Conservation (phyloP, 1,140 invertebrate genomes). For the Hylaeus anthracinus region DNA sequence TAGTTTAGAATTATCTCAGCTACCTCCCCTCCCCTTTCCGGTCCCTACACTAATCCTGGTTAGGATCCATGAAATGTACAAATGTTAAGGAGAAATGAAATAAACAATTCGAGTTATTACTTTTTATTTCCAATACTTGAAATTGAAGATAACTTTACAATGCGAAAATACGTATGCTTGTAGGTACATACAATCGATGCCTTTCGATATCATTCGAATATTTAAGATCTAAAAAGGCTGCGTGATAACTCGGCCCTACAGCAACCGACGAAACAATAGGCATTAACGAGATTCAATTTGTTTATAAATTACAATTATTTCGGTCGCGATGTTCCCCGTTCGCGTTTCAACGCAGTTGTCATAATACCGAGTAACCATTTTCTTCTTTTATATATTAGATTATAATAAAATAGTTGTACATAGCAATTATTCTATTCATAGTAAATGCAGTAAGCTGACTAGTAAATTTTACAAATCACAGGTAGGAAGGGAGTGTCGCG, state of each 20-base stretch:
- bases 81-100: neutral
- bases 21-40: no score
- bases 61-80: neutral
- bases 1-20: no score
- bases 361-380: slow-evolving; percentile 16
- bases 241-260: slow-evolving; percentile 1
- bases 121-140: slow-evolving; percentile 40
- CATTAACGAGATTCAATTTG: neutral
- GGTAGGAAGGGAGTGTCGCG: slow-evolving; percentile 55
- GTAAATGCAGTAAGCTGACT: slow-evolving; percentile 63
- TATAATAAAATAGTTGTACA: slow-evolving; percentile 46
- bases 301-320: neutral
- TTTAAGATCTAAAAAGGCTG: slow-evolving; percentile 37
- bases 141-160: slow-evolving; percentile 42
- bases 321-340: neutral
- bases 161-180: slow-evolving; percentile 38
- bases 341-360: neutral
- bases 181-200: slow-evolving; percentile 23
- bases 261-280: slow-evolving; percentile 13
- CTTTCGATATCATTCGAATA: slow-evolving; percentile 20
- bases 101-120: neutral
- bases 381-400: neutral
- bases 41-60: no score
- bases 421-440: slow-evolving; percentile 39
- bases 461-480: slow-evolving; percentile 65